Percentiles rank a stretch among this genome's conserved stretches.
Evolutionary conservation across 2,888 invertebrate species (phyloP).

Genomic region (Cataglyphis rosenhaueri): DNA sequence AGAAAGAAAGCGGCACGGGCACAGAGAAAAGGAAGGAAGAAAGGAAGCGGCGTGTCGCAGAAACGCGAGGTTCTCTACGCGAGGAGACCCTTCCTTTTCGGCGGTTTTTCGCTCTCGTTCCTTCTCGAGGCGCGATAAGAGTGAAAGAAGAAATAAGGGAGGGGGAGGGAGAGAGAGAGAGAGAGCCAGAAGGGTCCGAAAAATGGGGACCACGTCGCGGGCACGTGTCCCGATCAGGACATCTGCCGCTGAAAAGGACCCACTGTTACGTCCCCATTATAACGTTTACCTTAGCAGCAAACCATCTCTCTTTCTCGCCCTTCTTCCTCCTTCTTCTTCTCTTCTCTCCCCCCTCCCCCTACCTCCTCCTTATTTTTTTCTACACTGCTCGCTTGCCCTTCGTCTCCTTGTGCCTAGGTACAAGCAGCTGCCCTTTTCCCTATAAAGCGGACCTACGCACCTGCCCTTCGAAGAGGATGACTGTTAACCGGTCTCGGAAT

Average conservation of each 20-base stretch:
- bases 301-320: slow-evolving; percentile 56
- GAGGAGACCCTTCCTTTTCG: slow-evolving; percentile 51
- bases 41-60: slow-evolving; percentile 35
- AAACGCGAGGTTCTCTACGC: slow-evolving; percentile 26
- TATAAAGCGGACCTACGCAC: slow-evolving; percentile 68
- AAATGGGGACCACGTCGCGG: slow-evolving; percentile 65
- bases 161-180: too few species aligned
- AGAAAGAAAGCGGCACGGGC: slow-evolving; percentile 50
- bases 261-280: slow-evolving; percentile 81
- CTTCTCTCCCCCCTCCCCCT: slow-evolving; percentile 28
- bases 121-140: slow-evolving; percentile 52
- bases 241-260: slow-evolving; percentile 81
- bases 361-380: background rate
- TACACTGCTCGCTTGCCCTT: slow-evolving; percentile 69
- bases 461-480: slow-evolving; percentile 71
- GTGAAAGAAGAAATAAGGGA: slow-evolving; percentile 54
- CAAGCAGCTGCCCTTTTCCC: slow-evolving; percentile 72
- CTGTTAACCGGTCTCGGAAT: slow-evolving; percentile 63
- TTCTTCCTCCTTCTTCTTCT: slow-evolving; percentile 45
- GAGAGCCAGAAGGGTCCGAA: slow-evolving; percentile 13
- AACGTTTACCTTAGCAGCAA: slow-evolving; percentile 74
- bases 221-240: slow-evolving; percentile 79
- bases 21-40: slow-evolving; percentile 52
- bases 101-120: slow-evolving; percentile 69
- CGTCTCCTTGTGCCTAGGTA: slow-evolving; percentile 69